Evolutionary conservation across 2,888 invertebrate genomes (phyloP).

Genomic region (Agrochola litura): DNA sequence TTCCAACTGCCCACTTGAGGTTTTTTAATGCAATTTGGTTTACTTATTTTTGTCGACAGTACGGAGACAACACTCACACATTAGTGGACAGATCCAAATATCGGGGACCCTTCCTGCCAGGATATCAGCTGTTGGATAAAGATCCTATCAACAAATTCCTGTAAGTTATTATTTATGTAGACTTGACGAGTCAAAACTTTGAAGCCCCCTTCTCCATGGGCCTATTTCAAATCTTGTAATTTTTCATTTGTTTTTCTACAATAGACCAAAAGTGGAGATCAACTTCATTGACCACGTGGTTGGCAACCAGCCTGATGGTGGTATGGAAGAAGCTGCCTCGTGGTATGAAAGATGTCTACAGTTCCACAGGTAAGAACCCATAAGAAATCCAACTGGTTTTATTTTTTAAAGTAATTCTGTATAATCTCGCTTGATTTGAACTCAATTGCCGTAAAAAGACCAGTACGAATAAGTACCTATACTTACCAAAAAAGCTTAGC

Average conservation of each 20-base stretch:
- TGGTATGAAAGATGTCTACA: conserved; percentile 94
- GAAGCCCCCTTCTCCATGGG: no score
- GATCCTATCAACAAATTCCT: conserved; percentile 92
- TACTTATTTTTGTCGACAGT: conserved; percentile 90
- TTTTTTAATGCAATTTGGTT: not conserved
- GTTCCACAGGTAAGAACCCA: conserved; percentile 88
- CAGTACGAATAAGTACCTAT: not conserved
- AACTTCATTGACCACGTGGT: conserved; percentile 99
- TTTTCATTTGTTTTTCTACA: not conserved
- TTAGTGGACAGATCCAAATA: conserved; percentile 97
- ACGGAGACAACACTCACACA: conserved; percentile 99
- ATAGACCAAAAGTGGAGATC: conserved; percentile 93
- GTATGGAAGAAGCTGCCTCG: conserved; percentile 96
- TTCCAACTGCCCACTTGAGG: not conserved
- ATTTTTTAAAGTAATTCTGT: not conserved
- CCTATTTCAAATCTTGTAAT: not conserved
- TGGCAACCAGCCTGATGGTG: conserved; percentile 98
- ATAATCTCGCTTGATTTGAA: not conserved
- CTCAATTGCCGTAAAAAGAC: not conserved
- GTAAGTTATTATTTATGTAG: conserved; percentile 74
- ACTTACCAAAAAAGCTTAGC: not conserved
- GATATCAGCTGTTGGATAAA: conserved; percentile 90
- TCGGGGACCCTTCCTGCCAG: conserved; percentile 96
- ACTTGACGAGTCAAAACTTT: no score
- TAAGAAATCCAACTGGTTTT: not conserved